Evolutionary conservation across 2,888 invertebrate species (phyloP).

Genomic region (Eumacrocentrus americanus): DNA sequence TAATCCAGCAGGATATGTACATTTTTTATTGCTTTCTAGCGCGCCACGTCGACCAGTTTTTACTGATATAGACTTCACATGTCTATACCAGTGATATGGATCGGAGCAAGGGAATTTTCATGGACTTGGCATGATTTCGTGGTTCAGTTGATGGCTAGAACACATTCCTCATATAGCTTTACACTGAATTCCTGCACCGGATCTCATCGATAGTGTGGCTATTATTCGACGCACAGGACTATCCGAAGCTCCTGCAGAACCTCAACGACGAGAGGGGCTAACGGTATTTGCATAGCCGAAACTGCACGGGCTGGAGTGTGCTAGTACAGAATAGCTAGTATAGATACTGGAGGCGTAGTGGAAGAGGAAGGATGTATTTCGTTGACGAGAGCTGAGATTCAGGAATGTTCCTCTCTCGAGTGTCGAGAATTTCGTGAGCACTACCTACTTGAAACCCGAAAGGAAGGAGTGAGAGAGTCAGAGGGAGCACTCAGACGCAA

Average conservation of each 20-base stretch:
- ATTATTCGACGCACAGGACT: neutral
- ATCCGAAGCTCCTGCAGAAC: neutral
- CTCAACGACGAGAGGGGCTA: slow-evolving; percentile 22
- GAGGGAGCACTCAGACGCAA: slow-evolving; percentile 40
- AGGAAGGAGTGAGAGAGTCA: slow-evolving; percentile 23
- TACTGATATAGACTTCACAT: no score
- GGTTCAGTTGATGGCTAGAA: no score
- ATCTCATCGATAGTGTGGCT: neutral
- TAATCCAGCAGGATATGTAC: no score
- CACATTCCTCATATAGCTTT: no score
- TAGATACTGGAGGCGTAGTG: slow-evolving; percentile 5
- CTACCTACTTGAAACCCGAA: slow-evolving; percentile 22
- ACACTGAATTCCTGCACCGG: slow-evolving; percentile 13
- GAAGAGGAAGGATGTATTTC: slow-evolving; percentile 31
- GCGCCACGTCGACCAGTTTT: no score
- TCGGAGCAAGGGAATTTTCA: slow-evolving; percentile 10
- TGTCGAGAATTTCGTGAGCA: slow-evolving; percentile 20
- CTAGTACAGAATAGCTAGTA: slow-evolving; percentile 9
- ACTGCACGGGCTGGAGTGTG: slow-evolving; percentile 27
- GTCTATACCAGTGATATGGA: no score
- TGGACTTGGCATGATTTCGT: no score
- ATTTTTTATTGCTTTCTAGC: no score
- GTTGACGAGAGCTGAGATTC: slow-evolving; percentile 40
- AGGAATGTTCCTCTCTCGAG: slow-evolving; percentile 36
- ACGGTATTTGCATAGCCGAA: slow-evolving; percentile 41